Conservation (phyloP, 1,140 invertebrate genomes). For the Eumeta japonica region DNA sequence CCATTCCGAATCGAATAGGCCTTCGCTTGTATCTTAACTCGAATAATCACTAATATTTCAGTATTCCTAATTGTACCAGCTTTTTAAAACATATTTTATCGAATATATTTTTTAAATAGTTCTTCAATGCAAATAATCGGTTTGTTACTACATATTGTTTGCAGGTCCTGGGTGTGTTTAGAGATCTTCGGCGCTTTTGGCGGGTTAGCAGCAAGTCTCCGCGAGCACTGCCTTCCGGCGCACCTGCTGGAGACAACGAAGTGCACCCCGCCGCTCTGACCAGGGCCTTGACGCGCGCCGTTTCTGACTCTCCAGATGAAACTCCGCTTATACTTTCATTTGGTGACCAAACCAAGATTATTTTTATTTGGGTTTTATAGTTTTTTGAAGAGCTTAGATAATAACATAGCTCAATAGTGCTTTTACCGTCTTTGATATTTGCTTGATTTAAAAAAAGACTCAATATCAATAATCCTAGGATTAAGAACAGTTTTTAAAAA, state of each 20-base stretch:
- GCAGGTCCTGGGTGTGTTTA: slow-evolving; percentile 67
- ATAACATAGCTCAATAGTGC: neutral
- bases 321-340: slow-evolving; percentile 14
- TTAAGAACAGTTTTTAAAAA: too few species aligned
- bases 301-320: slow-evolving; percentile 30
- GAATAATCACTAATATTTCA: too few species aligned
- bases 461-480: too few species aligned
- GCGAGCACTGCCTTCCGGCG: slow-evolving; percentile 12
- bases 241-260: slow-evolving; percentile 13
- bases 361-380: neutral
- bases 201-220: slow-evolving; percentile 66
- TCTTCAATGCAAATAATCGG: too few species aligned
- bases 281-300: slow-evolving; percentile 28
- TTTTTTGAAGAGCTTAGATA: neutral
- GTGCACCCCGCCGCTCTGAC: slow-evolving; percentile 18
- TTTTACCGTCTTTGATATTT: too few species aligned
- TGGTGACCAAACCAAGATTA: slow-evolving; percentile 12
- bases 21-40: too few species aligned
- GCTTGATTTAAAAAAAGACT: too few species aligned
- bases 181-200: slow-evolving; percentile 68
- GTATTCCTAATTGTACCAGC: too few species aligned
- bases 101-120: too few species aligned
- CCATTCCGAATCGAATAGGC: too few species aligned
- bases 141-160: slow-evolving; percentile 10
- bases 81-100: too few species aligned